Base-by-base conservation (phyloP, 2,113 vertebrate species). In the Haplotaxodon microlepis region DNA sequence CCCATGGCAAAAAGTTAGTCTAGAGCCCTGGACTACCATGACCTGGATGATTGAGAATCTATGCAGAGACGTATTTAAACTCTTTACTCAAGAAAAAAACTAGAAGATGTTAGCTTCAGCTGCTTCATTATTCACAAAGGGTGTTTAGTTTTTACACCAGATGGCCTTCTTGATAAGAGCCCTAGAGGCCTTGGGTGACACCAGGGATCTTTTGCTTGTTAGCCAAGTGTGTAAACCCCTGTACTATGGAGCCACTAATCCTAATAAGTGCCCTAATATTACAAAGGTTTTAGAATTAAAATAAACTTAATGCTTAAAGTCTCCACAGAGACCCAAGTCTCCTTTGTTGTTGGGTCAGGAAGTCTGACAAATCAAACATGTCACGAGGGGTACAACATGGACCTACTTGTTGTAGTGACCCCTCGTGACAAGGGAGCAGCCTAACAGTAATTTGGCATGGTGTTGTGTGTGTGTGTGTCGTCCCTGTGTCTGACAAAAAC, bases 381-480 rank as follows among this genome's bases (percentile, higher is more conserved):
- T 63, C 31, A 63, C 0, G 2, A 66, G 10, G 61, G 34, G 61
- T 2, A 66, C 31, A 38, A 66, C 17, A 38, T 69, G 63, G 19
- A 69, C 3, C 36, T 40, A 69, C n/a, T 3, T 40, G 11, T 40
- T 69, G 19, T 40, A 40, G 5, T 40, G 63, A 69, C 1, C 19
- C 7, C 38, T 1, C 5, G 13, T 71, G 5, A 71, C 2, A 45
- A 24, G 1, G 8, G 38, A 73, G n/a, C 38, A 73, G 66, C n/a
- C 38, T 27, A 2, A 16, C 21, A 0, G 13, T 17, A 17, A 24
- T 16, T 38, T 73, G 12, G 66, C 38, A 24, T 14, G 8, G 12
- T 73, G 38, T 16, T 40, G 21, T 27, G 38, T 24, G 66, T 0
- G 0, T 0, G 0, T 66, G 34, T 38, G 34, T 38, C 1, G 0